A percentile compares a stretch with the other conserved stretches of the same genome.
Conservation (phyloP, 2,797 vertebrate species). For the Muraenolepis orangiensis region DNA sequence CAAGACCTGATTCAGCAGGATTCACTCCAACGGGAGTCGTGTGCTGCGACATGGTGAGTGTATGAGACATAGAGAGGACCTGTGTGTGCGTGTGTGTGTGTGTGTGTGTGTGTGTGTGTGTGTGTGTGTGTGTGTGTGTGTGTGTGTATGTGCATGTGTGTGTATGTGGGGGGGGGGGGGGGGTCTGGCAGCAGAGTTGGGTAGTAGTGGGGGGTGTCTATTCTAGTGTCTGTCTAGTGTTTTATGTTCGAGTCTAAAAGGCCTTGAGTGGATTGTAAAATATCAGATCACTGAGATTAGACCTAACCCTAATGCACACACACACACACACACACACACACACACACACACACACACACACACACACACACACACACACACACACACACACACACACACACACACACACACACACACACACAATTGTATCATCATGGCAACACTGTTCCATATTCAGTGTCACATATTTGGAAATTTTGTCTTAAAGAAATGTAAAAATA, state of each 20-base stretch:
- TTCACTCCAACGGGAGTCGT: not conserved
- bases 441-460: not conserved
- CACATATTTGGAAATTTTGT: not conserved
- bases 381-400: constrained; percentile 2
- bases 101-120: constrained; percentile 9
- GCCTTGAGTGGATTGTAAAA: constrained; percentile 48
- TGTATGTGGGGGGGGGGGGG: constrained; percentile 10
- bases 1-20: not conserved
- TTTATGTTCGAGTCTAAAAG: constrained; percentile 53
- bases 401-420: not conserved
- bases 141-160: constrained; percentile 8
- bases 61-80: constrained; percentile 36
- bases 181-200: not conserved
- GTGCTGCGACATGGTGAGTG: constrained; percentile 28
- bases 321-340: not conserved
- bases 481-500: not conserved
- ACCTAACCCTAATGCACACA: constrained; percentile 2
- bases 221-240: too few relatives aligned
- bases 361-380: not conserved
- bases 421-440: not conserved
- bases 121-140: constrained; percentile 13
- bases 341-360: constrained; percentile 1
- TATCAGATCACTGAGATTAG: constrained; percentile 25
- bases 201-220: constrained; percentile 29
- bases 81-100: constrained; percentile 4